Percentiles rank a stretch among this genome's conserved stretches.
Conservation (phyloP, 2,888 invertebrate genomes). For the Philonicus albiceps region DNA sequence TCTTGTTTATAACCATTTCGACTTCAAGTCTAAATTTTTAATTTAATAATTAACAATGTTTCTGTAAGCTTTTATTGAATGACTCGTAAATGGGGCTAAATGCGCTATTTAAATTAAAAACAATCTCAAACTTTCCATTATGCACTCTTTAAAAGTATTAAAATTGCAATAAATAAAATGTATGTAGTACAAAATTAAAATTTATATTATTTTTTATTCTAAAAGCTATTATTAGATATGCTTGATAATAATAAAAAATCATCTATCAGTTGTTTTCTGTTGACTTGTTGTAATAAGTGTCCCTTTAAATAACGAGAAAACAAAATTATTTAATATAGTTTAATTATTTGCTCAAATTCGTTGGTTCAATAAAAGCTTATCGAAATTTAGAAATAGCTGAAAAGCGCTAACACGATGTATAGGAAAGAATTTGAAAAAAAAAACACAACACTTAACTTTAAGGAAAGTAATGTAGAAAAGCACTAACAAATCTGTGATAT, state of each 20-base stretch:
- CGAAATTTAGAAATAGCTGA: background rate
- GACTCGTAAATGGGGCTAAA: background rate
- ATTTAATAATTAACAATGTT: background rate
- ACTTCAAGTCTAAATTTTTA: background rate
- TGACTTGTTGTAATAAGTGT: background rate
- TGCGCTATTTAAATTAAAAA: background rate
- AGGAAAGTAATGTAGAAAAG: background rate
- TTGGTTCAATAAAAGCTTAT: background rate
- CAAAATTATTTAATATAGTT: background rate
- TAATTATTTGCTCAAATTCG: background rate
- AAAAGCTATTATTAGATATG: no score
- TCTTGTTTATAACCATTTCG: background rate
- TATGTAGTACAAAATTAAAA: no score
- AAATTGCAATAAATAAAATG: background rate
- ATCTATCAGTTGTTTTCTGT: no score
- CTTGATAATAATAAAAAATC: no score
- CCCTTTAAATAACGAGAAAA: background rate
- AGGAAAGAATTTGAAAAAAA: background rate
- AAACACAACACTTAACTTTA: background rate
- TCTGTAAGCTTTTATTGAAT: background rate
- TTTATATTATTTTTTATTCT: no score
- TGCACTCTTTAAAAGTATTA: background rate
- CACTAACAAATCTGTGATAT: constrained; percentile 43
- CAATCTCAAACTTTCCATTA: background rate
- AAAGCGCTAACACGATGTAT: background rate